Percentiles rank a stretch among this genome's conserved stretches.
Evolutionary conservation across 35 echinoderm and acorn worm species (phyloP).

Genomic region (Apostichopus californicus): DNA sequence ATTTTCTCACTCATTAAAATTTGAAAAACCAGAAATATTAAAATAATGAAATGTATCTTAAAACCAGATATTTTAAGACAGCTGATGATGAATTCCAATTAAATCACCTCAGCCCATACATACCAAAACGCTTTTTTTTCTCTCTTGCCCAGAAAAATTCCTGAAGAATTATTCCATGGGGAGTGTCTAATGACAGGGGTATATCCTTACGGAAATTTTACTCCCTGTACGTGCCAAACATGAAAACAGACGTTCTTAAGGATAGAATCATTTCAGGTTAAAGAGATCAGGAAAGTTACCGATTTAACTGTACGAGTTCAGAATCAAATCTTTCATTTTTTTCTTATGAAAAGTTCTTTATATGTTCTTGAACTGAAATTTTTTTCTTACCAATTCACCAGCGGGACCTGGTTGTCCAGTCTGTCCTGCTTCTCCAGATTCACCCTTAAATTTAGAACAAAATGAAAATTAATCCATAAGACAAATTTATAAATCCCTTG

Average conservation of each 20-base stretch:
- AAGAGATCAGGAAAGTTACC: not conserved
- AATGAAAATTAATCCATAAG: not conserved
- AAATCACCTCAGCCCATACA: not conserved
- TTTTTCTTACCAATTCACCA: constrained; percentile 21
- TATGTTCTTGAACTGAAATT: not conserved
- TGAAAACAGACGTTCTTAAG: constrained; percentile 8
- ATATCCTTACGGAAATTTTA: constrained; percentile 40
- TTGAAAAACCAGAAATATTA: too few species aligned
- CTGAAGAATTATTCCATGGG: constrained; percentile 2
- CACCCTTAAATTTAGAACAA: constrained; percentile 8
- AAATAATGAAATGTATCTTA: too few species aligned
- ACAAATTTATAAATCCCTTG: too few species aligned
- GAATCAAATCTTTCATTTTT: not conserved
- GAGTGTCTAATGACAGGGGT: constrained; percentile 5
- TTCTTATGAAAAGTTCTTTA: not conserved
- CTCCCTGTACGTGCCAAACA: constrained; percentile 22
- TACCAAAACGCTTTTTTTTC: not conserved
- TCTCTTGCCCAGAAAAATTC: not conserved
- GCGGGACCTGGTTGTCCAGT: not conserved
- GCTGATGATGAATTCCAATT: not conserved
- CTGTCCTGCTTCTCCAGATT: not conserved
- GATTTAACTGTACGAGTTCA: not conserved
- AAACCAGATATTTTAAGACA: not conserved
- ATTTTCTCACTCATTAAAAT: too few species aligned
- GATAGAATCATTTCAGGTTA: not conserved